A percentile compares a stretch with the other conserved stretches of the same genome.
Evolutionary conservation across 1,140 invertebrate genomes (phyloP).

Genomic region (Diachasma alloeum): DNA sequence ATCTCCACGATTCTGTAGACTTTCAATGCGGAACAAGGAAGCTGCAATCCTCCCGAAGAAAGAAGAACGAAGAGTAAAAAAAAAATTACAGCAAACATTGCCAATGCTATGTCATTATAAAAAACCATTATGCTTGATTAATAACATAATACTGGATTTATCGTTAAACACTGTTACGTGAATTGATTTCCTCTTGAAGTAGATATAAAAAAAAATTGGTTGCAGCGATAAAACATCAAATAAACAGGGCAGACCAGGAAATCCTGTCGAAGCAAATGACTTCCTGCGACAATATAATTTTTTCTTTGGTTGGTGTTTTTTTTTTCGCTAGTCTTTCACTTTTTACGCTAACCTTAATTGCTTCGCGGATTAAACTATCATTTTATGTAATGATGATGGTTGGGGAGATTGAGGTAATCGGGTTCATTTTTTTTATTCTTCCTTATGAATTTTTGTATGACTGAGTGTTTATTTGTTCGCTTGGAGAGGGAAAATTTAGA

Average conservation of each 20-base stretch:
- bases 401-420: too few species aligned
- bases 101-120: not conserved
- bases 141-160: constrained; percentile 13
- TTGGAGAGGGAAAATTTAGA: too few species aligned
- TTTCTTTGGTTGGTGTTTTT: not conserved
- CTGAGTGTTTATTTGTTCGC: too few species aligned
- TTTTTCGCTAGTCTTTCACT: not conserved
- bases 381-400: not conserved
- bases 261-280: constrained; percentile 17
- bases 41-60: not conserved
- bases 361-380: not conserved
- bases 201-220: not conserved
- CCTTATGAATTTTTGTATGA: not conserved
- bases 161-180: constrained; percentile 3
- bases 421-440: not conserved
- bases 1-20: not conserved
- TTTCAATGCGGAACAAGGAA: constrained; percentile 29
- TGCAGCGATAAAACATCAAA: not conserved
- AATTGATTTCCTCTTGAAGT: not conserved
- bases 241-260: constrained; percentile 20
- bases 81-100: not conserved
- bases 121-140: constrained; percentile 14
- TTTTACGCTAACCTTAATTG: not conserved
- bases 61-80: not conserved
- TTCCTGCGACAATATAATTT: constrained; percentile 11